Evolutionary conservation across 2,113 vertebrate genomes (phyloP).

Genomic region (Platanista minor): DNA sequence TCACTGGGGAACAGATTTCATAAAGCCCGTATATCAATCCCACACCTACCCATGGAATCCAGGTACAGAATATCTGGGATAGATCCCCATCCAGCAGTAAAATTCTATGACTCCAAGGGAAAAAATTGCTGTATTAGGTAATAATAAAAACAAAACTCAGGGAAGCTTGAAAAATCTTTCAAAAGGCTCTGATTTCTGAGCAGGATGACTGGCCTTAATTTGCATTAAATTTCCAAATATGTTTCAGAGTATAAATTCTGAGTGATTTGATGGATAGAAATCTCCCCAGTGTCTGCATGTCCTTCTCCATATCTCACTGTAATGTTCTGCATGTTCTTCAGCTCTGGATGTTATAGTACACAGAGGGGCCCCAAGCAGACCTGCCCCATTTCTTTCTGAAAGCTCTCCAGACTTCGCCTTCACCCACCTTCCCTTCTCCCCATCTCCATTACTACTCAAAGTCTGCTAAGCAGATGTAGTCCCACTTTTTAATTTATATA

Average conservation of each 20-base stretch:
- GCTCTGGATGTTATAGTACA: fast-evolving
- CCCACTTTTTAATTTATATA: neutral
- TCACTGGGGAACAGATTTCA: neutral
- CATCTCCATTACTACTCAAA: no score
- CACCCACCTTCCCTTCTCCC: neutral
- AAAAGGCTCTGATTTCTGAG: neutral
- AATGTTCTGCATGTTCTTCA: neutral
- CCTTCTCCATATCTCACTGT: neutral
- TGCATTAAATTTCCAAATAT: neutral
- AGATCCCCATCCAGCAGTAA: neutral
- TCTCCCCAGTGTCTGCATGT: neutral
- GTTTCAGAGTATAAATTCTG: neutral
- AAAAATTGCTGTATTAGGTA: neutral
- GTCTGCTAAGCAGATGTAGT: neutral
- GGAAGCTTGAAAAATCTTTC: neutral
- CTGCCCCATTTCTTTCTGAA: neutral
- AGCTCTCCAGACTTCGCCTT: neutral
- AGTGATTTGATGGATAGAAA: neutral
- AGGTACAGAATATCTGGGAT: neutral
- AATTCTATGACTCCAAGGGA: neutral
- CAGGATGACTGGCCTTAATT: neutral
- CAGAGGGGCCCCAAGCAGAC: fast-evolving
- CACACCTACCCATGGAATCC: neutral
- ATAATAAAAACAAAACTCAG: neutral
- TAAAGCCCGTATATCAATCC: neutral